phyloP scores from a whole-genome alignment of 2,888 invertebrate species.

The Habroteleia sp. region DNA sequence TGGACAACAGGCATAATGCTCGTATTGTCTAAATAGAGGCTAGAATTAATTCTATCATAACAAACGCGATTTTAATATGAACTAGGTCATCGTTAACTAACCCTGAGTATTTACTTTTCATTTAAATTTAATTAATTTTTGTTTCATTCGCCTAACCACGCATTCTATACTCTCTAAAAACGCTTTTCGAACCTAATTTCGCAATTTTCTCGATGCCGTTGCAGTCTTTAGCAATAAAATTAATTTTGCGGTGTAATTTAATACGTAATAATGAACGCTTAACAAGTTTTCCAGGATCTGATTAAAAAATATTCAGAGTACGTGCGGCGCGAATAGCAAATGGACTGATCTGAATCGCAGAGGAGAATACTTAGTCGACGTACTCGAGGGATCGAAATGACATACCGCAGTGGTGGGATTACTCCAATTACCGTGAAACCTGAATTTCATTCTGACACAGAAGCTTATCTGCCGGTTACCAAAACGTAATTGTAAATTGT shows the following conservation, averaged over 20 bases:
- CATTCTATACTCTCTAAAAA: too few species aligned
- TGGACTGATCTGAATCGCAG: constrained; percentile 53
- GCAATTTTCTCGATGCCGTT: not conserved
- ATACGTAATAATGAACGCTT: constrained; percentile 21
- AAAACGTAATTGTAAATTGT: constrained; percentile 40
- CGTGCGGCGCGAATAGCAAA: constrained; percentile 33
- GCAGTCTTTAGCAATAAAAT: constrained; percentile 2
- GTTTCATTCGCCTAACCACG: too few species aligned
- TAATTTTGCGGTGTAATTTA: constrained; percentile 3
- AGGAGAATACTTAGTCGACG: constrained; percentile 51
- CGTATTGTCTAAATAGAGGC: too few species aligned
- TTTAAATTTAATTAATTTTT: too few species aligned
- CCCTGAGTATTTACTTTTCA: too few species aligned
- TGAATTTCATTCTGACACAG: constrained; percentile 54
- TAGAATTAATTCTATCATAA: too few species aligned
- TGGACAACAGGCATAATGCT: too few species aligned
- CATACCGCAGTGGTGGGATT: constrained; percentile 56
- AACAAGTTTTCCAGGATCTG: constrained; percentile 20
- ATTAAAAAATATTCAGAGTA: constrained; percentile 25
- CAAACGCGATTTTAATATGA: too few species aligned
- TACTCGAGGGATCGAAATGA: constrained; percentile 58
- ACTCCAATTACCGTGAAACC: constrained; percentile 59
- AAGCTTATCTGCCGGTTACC: constrained; percentile 41
- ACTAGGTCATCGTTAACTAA: too few species aligned
- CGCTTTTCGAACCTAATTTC: too few species aligned